These are phyloP conservation scores for Acridotheres tristis DNA, from an alignment of 2,797 vertebrate genomes.

Conservation along the genomic window DNA sequence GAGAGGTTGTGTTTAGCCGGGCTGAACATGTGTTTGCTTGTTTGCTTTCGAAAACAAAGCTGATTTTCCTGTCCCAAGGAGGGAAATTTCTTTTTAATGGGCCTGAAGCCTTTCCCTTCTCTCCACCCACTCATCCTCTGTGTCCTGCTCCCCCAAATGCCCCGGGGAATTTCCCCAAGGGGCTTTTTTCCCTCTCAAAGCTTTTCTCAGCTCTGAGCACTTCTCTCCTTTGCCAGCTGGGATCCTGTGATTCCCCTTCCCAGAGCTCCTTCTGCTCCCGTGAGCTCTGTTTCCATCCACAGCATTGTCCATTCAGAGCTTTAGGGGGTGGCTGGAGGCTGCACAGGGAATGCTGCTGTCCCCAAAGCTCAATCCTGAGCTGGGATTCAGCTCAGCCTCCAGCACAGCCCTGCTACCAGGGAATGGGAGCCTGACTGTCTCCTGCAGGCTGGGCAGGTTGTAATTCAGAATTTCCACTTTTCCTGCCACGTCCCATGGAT, in stretches of 20 bases:
- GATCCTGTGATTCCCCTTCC: not conserved
- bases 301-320: not conserved
- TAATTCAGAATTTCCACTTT: rapidly evolving
- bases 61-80: slow-evolving; percentile 2
- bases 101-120: not conserved
- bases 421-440: not conserved
- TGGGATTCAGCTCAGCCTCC: not conserved
- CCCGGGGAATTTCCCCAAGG: rapidly evolving
- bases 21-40: slow-evolving; percentile 44
- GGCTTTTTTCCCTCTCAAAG: not conserved
- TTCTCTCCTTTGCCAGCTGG: not conserved
- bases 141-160: not conserved
- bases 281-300: not conserved
- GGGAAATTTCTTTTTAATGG: not conserved
- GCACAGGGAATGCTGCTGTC: not conserved
- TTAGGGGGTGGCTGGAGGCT: not conserved
- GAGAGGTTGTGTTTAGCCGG: not conserved
- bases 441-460: not conserved
- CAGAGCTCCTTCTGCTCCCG: not conserved
- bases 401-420: rapidly evolving
- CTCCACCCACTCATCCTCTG: not conserved
- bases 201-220: not conserved
- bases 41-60: slow-evolving; percentile 48
- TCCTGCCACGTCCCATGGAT: not conserved
- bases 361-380: not conserved